phyloP scores from a whole-genome alignment of 2,797 vertebrate species.

The Chelonia mydas region DNA sequence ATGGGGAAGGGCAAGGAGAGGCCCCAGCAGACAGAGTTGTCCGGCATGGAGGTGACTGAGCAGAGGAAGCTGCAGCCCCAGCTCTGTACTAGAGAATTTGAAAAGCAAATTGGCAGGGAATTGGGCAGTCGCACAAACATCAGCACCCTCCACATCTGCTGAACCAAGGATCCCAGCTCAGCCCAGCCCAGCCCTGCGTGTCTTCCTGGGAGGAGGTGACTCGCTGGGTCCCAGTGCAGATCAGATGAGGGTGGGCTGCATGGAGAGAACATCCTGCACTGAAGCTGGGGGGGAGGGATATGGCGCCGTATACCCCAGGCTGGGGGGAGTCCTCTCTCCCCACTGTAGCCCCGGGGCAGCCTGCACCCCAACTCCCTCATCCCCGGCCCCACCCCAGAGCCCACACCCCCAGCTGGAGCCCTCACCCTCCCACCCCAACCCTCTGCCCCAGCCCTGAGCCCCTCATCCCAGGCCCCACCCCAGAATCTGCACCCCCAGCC shows the following conservation, averaged over 20 bases:
- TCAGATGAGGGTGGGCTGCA: rapidly evolving
- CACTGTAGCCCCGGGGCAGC: no score
- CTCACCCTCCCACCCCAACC: no score
- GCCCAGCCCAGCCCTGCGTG: no score
- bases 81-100: background rate
- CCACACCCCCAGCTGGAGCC: no score
- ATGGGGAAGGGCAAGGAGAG: background rate
- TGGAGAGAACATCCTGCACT: background rate
- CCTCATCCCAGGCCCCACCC: no score
- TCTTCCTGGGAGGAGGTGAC: no score
- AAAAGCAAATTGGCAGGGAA: rapidly evolving
- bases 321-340: no score
- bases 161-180: background rate
- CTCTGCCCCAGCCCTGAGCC: no score
- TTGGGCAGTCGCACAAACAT: rapidly evolving
- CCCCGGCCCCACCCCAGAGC: no score
- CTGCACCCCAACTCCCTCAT: no score
- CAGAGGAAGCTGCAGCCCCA: background rate
- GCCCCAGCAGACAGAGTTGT: rapidly evolving
- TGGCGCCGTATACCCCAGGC: background rate
- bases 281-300: rapidly evolving
- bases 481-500: no score
- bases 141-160: rapidly evolving
- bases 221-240: background rate
- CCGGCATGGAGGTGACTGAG: background rate